Base-by-base conservation (phyloP, 2,888 invertebrate species). In the Thyatira batis region DNA sequence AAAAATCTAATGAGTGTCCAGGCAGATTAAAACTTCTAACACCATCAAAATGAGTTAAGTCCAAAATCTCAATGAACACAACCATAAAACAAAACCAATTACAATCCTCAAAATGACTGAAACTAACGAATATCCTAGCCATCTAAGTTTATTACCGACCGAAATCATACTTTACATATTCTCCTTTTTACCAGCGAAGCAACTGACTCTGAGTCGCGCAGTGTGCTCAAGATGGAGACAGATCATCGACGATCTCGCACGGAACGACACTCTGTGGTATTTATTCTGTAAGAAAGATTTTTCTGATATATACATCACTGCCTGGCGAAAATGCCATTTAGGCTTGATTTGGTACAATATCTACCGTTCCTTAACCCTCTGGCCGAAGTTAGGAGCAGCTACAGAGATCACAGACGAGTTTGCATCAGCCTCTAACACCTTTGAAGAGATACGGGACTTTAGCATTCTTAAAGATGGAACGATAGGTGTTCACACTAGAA, bases 81-180 rank as follows among this genome's bases (percentile, higher is more conserved):
- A 6, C 13, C 13, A 13, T 13, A 6, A n/a, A n/a, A n/a, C 17
- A 27, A 46, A 27, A 6, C 8, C 13, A 25, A 25, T n/a, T 8
- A 25, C 25, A 13, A 13, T 10, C 25, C 25, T 8, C 20, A 27
- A 48, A 20, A 48, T 48, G 48, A 25, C 48, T 27, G 48, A 27
- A 28, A 11, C 25, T 27, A 4, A 28, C 0, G 20, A 3, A 48
- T 10, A 10, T 20, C 20, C 39, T 17, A 52, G 44, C 21, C 60
- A 60, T 49, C 50, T 78, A 13, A 54, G 52, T 20, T 13, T 50
- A n/a, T 56, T 83, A 11, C 86, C 89, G 0, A 77, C 84, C 0
- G 89, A 90, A 65, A 63, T 87, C 2, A 45, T 87, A 0, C 48
- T 82, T 0, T 62, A 75, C 1, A 79, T 89, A 51, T 86, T 89